Evolutionary conservation across 2,888 invertebrate genomes (phyloP).

Genomic region (Callimorpha dominula): DNA sequence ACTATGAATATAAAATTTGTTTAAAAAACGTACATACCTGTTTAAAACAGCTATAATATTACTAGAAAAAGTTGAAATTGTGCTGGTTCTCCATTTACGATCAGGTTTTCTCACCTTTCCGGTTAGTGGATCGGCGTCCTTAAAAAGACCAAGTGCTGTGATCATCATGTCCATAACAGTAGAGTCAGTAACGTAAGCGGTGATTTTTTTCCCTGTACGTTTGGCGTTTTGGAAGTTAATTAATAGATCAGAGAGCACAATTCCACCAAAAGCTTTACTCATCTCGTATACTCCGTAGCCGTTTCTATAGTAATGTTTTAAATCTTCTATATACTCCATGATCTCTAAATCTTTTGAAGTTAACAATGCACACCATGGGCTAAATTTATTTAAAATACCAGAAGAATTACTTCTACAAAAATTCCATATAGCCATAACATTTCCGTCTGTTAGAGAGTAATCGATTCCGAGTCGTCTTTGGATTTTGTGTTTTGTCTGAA

Average conservation of each 20-base stretch:
- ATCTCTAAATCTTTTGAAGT: constrained; percentile 90
- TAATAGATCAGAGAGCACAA: constrained; percentile 89
- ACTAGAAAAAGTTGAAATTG: constrained; percentile 89
- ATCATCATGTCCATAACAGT: constrained; percentile 88
- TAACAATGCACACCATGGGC: constrained; percentile 93
- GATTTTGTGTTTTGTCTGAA: constrained; percentile 80
- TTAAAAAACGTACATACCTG: constrained; percentile 80
- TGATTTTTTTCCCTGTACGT: constrained; percentile 79
- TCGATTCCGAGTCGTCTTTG: constrained; percentile 84
- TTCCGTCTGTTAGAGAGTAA: constrained; percentile 63
- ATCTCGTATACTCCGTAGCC: constrained; percentile 76
- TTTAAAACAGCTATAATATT: constrained; percentile 92
- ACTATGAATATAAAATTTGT: background rate
- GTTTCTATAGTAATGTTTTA: constrained; percentile 89
- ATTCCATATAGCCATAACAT: constrained; percentile 90
- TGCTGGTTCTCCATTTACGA: constrained; percentile 90
- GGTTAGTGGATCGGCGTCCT: constrained; percentile 87
- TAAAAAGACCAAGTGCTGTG: constrained; percentile 88
- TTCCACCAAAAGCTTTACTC: constrained; percentile 89
- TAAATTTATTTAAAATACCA: constrained; percentile 76
- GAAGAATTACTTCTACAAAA: constrained; percentile 93
- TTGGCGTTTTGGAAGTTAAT: constrained; percentile 79
- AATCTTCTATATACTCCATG: constrained; percentile 91
- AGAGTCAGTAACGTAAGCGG: constrained; percentile 90
- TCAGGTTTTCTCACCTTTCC: constrained; percentile 86